phyloP scores from a whole-genome alignment of 2,888 invertebrate species.

The Cosmopolites sordidus region DNA sequence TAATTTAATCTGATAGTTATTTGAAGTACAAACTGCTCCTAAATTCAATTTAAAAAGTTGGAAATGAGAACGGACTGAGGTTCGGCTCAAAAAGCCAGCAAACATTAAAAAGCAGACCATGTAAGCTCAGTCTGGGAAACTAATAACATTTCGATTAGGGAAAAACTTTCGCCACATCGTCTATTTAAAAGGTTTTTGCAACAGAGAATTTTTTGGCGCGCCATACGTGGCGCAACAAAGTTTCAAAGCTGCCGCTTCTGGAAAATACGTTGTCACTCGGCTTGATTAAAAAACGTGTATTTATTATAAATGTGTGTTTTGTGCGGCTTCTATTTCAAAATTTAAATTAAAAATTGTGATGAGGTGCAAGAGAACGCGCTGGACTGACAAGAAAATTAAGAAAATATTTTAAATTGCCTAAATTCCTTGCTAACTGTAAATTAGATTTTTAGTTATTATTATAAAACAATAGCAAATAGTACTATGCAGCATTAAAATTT shows the following conservation, averaged over 20 bases:
- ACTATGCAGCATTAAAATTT: no score
- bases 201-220: neutral
- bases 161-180: constrained; percentile 35
- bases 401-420: no score
- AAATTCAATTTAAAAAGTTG: constrained; percentile 34
- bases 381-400: no score
- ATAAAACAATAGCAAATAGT: no score
- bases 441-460: no score
- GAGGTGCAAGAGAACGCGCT: no score
- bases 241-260: constrained; percentile 15
- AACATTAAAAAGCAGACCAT: constrained; percentile 36
- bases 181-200: constrained; percentile 29
- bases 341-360: constrained; percentile 13
- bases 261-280: constrained; percentile 19
- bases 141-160: constrained; percentile 39
- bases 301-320: constrained; percentile 14
- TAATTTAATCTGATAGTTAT: constrained; percentile 22
- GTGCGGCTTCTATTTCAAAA: constrained; percentile 7
- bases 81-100: constrained; percentile 31
- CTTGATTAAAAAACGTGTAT: constrained; percentile 23
- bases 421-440: no score
- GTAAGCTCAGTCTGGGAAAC: constrained; percentile 34
- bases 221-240: constrained; percentile 13
- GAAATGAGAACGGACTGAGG: constrained; percentile 8
- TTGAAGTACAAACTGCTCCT: constrained; percentile 15